Percentiles rank a stretch among this genome's conserved stretches.
Evolutionary conservation across 2,797 vertebrate genomes (phyloP).

Genomic region (Neoniphon sammara): DNA sequence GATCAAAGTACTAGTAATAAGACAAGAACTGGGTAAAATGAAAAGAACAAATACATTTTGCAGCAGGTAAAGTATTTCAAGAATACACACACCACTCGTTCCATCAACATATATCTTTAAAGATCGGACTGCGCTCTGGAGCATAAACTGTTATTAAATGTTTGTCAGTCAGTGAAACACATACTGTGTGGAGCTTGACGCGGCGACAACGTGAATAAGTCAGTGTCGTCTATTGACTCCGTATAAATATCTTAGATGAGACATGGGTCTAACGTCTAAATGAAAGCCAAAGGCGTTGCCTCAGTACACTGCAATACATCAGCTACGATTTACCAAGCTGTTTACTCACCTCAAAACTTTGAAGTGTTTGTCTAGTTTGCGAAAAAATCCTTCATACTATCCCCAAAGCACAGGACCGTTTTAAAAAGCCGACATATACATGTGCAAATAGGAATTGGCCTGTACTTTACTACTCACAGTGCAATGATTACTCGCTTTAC

Average conservation of each 20-base stretch:
- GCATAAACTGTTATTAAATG: slow-evolving; percentile 74
- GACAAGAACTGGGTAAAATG: slow-evolving; percentile 67
- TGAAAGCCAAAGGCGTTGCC: slow-evolving; percentile 74
- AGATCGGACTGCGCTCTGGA: slow-evolving; percentile 79
- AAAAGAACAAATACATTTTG: slow-evolving; percentile 71
- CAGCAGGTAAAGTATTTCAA: slow-evolving; percentile 75
- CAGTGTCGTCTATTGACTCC: slow-evolving; percentile 94
- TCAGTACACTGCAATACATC: slow-evolving; percentile 73
- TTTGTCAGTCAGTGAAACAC: slow-evolving; percentile 81
- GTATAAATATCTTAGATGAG: slow-evolving; percentile 85
- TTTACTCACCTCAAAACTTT: slow-evolving; percentile 66
- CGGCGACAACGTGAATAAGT: slow-evolving; percentile 86
- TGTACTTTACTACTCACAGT: slow-evolving; percentile 98
- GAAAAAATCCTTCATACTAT: slow-evolving; percentile 92
- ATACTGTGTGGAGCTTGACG: slow-evolving; percentile 88
- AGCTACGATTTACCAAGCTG: slow-evolving; percentile 66
- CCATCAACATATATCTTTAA: slow-evolving; percentile 73
- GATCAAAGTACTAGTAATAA: slow-evolving; percentile 77
- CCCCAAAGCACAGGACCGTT: slow-evolving; percentile 75
- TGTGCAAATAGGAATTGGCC: slow-evolving; percentile 98
- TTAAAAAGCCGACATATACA: slow-evolving; percentile 91
- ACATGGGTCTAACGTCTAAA: slow-evolving; percentile 73
- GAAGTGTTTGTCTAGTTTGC: slow-evolving; percentile 63
- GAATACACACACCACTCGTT: slow-evolving; percentile 79
- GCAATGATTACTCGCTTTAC: slow-evolving; percentile 88